Conservation (phyloP, 2,113 vertebrate genomes). For the Paramisgurnus dabryanus region DNA sequence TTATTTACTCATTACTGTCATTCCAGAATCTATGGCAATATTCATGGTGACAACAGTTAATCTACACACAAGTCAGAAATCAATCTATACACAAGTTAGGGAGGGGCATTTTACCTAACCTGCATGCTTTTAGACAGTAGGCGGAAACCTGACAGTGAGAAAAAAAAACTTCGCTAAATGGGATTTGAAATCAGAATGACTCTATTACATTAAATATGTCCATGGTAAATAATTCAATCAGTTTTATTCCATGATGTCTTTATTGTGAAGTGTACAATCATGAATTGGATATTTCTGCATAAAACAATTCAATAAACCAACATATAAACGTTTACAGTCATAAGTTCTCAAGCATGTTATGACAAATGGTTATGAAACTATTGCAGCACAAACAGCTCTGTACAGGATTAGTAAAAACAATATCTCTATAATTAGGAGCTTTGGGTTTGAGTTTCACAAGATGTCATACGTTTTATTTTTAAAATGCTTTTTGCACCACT, state of each 20-base stretch:
- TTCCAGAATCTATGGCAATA: too few relatives aligned
- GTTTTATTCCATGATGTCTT: not conserved
- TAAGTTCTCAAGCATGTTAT: not conserved
- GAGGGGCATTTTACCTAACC: too few relatives aligned
- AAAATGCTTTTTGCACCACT: constrained; percentile 4
- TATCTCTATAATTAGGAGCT: not conserved
- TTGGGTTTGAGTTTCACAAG: constrained; percentile 5
- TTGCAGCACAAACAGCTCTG: not conserved
- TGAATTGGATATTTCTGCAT: not conserved
- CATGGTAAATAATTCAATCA: too few relatives aligned
- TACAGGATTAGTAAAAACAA: not conserved
- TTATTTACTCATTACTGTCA: too few relatives aligned
- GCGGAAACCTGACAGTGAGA: not conserved
- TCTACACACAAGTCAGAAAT: too few relatives aligned
- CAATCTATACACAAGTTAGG: too few relatives aligned
- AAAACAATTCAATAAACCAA: not conserved
- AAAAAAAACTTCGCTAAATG: not conserved
- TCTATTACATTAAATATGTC: too few relatives aligned
- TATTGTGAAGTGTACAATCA: not conserved
- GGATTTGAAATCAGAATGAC: not conserved
- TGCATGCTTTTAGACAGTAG: too few relatives aligned
- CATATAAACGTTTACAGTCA: not conserved
- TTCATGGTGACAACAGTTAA: too few relatives aligned
- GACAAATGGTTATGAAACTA: not conserved
- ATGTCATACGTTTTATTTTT: constrained; percentile 15